Conservation (phyloP, 30 jellyfish, hydroid and myxozoan genomes). For the Clytia hemisphaerica region DNA sequence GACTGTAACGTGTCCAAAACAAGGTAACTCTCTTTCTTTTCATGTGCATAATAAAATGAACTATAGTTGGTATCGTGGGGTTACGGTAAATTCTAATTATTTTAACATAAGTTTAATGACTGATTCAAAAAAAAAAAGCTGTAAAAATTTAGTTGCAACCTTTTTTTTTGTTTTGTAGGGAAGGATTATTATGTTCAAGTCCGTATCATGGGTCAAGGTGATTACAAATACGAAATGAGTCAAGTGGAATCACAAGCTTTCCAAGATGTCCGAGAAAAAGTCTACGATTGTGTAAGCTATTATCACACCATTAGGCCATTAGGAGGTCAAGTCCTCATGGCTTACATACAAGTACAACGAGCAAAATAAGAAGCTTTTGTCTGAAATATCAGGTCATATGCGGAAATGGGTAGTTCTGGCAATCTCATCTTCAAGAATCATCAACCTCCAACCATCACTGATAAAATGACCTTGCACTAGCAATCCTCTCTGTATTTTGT, state of each 20-base stretch:
- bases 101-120: no score
- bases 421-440: no score
- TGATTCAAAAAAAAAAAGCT: neutral
- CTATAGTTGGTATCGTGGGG: no score
- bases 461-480: neutral
- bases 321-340: neutral
- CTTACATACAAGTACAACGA: no score
- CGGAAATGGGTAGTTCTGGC: no score
- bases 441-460: no score
- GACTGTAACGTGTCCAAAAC: constrained; percentile 76
- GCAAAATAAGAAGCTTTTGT: no score
- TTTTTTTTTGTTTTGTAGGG: constrained; percentile 34
- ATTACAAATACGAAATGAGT: constrained; percentile 56
- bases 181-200: constrained; percentile 79
- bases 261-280: constrained; percentile 83
- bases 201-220: constrained; percentile 77
- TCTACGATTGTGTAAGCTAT: constrained; percentile 94
- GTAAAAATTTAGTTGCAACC: neutral
- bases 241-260: constrained; percentile 59
- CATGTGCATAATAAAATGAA: neutral
- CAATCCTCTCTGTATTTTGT: neutral
- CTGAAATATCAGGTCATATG: no score
- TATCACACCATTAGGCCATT: neutral
- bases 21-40: constrained; percentile 44
- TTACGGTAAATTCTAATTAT: neutral